Evolutionary conservation across 2,888 invertebrate genomes (phyloP).

Genomic region (Limnephilus marmoratus): DNA sequence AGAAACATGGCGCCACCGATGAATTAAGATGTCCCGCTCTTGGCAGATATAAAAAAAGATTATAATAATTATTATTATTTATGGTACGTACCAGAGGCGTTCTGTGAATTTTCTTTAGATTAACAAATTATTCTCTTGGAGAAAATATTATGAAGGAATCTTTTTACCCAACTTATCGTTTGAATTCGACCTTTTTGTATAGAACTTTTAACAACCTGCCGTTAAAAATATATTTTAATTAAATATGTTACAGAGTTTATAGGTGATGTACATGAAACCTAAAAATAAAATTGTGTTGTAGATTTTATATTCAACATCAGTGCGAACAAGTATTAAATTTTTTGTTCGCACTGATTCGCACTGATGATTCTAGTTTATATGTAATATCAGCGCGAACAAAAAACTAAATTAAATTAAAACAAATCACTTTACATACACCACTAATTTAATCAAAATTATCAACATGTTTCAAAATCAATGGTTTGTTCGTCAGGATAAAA

Average conservation of each 20-base stretch:
- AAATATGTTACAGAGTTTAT: too few species aligned
- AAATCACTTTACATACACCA: too few species aligned
- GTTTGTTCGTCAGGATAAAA: too few species aligned
- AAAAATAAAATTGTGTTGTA: too few species aligned
- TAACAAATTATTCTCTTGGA: background rate
- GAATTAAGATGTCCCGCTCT: background rate
- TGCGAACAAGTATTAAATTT: too few species aligned
- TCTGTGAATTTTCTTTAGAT: background rate
- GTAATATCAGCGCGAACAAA: background rate
- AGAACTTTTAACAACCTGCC: background rate
- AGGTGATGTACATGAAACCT: too few species aligned
- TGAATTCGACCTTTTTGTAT: background rate
- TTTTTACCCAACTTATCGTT: background rate
- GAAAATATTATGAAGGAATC: background rate
- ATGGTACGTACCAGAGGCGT: background rate
- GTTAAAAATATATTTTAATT: too few species aligned
- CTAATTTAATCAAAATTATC: too few species aligned
- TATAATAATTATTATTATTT: background rate
- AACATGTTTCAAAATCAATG: too few species aligned
- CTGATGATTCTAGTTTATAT: too few species aligned
- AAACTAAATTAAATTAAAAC: too few species aligned
- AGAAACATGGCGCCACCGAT: background rate
- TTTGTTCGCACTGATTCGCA: too few species aligned
- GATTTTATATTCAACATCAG: background rate
- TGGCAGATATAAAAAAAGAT: background rate